Conservation (phyloP, 2,797 vertebrate species). For the Anniella stebbinsi region DNA sequence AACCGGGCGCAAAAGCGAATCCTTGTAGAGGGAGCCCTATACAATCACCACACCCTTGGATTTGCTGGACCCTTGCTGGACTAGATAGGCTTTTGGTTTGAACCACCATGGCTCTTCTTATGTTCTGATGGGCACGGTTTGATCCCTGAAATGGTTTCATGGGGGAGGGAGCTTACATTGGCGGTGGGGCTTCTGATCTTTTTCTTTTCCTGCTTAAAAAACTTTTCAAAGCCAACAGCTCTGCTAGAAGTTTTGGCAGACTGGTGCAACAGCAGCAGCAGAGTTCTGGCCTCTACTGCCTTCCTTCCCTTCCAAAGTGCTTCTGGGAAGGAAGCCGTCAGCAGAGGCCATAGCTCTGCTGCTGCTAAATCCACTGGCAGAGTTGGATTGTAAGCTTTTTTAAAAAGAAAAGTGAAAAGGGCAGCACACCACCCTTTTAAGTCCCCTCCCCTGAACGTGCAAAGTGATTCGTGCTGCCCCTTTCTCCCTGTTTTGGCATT, state of each 20-base stretch:
- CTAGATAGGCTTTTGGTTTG: too few species aligned
- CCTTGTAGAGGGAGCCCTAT: too few species aligned
- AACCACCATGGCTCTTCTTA: too few species aligned
- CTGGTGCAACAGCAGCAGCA: not conserved
- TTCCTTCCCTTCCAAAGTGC: not conserved
- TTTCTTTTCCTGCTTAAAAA: not conserved
- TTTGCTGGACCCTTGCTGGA: too few species aligned
- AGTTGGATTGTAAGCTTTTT: not conserved
- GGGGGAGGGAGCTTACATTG: not conserved
- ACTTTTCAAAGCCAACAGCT: not conserved
- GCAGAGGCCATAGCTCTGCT: not conserved
- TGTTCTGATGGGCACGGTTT: not conserved
- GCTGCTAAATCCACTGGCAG: not conserved
- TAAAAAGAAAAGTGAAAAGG: not conserved
- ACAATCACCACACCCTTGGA: too few species aligned
- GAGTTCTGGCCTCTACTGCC: not conserved
- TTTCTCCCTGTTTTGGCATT: not conserved
- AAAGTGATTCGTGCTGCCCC: not conserved
- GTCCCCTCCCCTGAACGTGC: not conserved
- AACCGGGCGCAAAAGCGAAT: too few species aligned
- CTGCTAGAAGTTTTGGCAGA: not conserved
- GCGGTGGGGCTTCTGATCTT: not conserved
- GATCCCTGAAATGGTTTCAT: not conserved
- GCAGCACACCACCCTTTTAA: not conserved
- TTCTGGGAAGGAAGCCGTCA: not conserved